Percentiles rank a stretch among this genome's conserved stretches.
These are phyloP conservation scores for Epistrophe eligans DNA, from an alignment of 2,888 invertebrate genomes.

Conservation along the genomic window DNA sequence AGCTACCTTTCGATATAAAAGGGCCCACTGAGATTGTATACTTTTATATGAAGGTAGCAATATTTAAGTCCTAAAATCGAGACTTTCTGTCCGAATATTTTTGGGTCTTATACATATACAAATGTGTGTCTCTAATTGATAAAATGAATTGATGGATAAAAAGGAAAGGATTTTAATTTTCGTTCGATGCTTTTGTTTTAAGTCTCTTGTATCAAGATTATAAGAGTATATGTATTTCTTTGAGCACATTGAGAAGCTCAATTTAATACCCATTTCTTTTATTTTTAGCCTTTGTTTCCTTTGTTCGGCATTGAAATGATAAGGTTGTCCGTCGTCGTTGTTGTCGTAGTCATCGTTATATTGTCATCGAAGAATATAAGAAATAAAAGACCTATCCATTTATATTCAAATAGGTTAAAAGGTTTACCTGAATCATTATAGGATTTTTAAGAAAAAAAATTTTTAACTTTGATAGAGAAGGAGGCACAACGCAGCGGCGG, in stretches of 20 bases:
- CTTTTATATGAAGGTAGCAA: background rate
- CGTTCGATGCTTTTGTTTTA: slow-evolving; percentile 55
- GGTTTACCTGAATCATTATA: slow-evolving; percentile 47
- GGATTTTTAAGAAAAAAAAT: slow-evolving; percentile 19
- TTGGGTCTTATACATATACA: background rate
- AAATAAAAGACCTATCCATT: slow-evolving; percentile 37
- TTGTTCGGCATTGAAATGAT: slow-evolving; percentile 29
- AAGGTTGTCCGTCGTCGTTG: background rate
- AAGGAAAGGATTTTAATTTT: slow-evolving; percentile 53
- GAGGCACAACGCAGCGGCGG: background rate
- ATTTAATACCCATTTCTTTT: slow-evolving; percentile 53
- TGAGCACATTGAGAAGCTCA: slow-evolving; percentile 34
- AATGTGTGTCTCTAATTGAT: slow-evolving; percentile 56
- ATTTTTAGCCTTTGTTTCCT: background rate
- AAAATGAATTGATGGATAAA: slow-evolving; percentile 35
- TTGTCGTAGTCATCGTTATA: background rate
- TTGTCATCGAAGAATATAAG: background rate
- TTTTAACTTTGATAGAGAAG: slow-evolving; percentile 3
- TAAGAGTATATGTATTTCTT: slow-evolving; percentile 28
- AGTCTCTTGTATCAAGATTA: slow-evolving; percentile 58
- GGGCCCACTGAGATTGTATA: background rate
- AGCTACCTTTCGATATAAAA: background rate
- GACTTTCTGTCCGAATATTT: slow-evolving; percentile 55
- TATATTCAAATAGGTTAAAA: slow-evolving; percentile 54
- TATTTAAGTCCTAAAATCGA: slow-evolving; percentile 27